Evolutionary conservation across 2,797 vertebrate species (phyloP).

Genomic region (Erpetoichthys calabaricus): DNA sequence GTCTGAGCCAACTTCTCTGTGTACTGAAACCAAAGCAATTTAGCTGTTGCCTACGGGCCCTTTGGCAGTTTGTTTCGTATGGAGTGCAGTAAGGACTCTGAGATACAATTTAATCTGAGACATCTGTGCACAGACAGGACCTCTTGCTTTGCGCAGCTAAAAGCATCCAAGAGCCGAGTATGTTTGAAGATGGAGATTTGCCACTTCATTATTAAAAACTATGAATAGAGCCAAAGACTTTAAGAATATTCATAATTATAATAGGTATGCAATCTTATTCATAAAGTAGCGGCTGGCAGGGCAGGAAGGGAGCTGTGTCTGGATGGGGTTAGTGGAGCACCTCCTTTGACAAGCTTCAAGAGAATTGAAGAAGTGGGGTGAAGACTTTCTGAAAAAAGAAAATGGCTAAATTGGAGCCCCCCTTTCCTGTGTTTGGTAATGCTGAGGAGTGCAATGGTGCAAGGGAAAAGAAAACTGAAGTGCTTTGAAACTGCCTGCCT

Average conservation of each 20-base stretch:
- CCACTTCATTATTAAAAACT: conserved; percentile 61
- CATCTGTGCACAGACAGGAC: conserved; percentile 87
- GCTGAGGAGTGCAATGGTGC: no score
- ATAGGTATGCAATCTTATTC: no score
- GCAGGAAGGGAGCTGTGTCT: no score
- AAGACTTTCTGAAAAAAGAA: no score
- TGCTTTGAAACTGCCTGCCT: no score
- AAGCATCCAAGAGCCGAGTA: conserved; percentile 67
- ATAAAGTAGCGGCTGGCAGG: no score
- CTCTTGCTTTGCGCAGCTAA: conserved; percentile 62
- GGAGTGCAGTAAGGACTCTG: conserved; percentile 57
- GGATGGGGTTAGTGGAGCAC: no score
- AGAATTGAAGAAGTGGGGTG: no score
- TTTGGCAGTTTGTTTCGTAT: conserved; percentile 79
- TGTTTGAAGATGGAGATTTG: conserved; percentile 79
- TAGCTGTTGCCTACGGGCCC: conserved; percentile 93
- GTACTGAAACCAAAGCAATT: conserved; percentile 99
- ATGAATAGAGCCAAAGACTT: conserved; percentile 32
- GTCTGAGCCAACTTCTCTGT: conserved; percentile 96
- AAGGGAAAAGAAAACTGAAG: no score
- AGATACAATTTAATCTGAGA: conserved; percentile 98
- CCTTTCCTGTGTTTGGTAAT: no score
- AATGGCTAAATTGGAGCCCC: no score
- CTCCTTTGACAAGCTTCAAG: no score
- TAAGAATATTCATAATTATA: background rate